phyloP scores from a whole-genome alignment of 2,888 invertebrate species.

The Rhabditoides inermis region DNA sequence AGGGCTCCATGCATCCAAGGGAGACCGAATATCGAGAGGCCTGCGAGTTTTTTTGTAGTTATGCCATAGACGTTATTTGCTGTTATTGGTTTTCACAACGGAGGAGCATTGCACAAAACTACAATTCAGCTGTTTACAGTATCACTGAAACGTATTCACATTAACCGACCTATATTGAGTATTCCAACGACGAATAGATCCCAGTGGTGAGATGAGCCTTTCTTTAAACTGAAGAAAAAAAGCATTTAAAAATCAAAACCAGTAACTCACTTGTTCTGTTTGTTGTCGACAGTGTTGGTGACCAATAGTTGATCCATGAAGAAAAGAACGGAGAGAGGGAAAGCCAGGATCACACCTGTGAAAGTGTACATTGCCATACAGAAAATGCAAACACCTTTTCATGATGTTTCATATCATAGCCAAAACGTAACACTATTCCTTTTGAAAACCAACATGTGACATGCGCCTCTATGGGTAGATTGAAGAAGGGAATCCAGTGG shows the following conservation, averaged over 20 bases:
- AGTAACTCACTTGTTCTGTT: conserved; percentile 58
- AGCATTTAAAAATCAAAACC: conserved; percentile 53
- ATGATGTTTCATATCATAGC: no score
- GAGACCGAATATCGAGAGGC: conserved; percentile 57
- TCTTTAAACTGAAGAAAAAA: conserved; percentile 56
- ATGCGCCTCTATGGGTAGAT: conserved; percentile 54
- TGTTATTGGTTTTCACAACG: no score
- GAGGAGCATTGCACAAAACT: no score
- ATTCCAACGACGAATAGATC: conserved; percentile 59
- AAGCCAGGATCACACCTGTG: conserved; percentile 58
- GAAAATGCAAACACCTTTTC: no score
- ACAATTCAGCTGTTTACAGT: no score
- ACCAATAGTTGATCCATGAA: conserved; percentile 62
- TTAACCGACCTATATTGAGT: conserved; percentile 58
- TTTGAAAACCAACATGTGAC: no score
- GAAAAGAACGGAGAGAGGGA: conserved; percentile 59
- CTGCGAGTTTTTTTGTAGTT: background rate
- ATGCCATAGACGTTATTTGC: background rate
- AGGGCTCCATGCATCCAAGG: conserved; percentile 60
- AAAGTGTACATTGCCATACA: no score
- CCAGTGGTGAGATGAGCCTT: conserved; percentile 61
- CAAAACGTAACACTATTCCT: no score
- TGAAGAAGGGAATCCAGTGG: conserved; percentile 52
- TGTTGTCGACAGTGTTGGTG: conserved; percentile 60
- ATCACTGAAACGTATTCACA: no score